Conservation (phyloP, 2,888 invertebrate genomes). For the Apantesis nais region DNA sequence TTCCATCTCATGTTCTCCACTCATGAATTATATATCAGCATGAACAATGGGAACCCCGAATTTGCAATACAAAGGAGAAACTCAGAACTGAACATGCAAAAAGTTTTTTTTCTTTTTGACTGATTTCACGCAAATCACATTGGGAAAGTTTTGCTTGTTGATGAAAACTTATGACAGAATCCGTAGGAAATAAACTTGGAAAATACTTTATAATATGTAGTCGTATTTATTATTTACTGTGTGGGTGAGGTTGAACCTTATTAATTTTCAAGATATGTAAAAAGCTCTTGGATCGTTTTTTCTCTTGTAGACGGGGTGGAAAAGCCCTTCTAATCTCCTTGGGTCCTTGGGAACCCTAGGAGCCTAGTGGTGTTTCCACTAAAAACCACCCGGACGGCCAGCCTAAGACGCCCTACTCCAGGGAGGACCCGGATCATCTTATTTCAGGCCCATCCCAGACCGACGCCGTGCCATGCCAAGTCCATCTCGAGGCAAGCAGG, state of each 20-base stretch:
- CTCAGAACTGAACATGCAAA: constrained; percentile 38
- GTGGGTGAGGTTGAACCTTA: neutral
- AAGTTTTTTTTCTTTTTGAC: constrained; percentile 34
- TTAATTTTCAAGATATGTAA: neutral
- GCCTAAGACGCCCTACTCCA: too few species aligned
- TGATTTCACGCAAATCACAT: constrained; percentile 34
- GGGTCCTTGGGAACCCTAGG: too few species aligned
- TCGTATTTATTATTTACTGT: neutral
- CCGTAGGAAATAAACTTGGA: constrained; percentile 4
- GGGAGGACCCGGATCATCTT: too few species aligned
- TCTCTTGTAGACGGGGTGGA: too few species aligned
- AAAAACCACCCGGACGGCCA: too few species aligned
- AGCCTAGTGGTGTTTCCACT: too few species aligned
- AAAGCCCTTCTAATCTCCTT: too few species aligned
- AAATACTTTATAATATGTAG: constrained; percentile 1
- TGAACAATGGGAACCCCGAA: constrained; percentile 30
- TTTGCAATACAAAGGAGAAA: constrained; percentile 33
- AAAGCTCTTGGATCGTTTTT: neutral
- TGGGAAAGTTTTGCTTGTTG: constrained; percentile 26
- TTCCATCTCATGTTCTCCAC: constrained; percentile 23
- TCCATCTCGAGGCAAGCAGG: too few species aligned
- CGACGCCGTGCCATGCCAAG: too few species aligned
- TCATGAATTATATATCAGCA: constrained; percentile 43
- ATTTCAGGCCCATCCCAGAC: too few species aligned
- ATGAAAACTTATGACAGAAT: constrained; percentile 20